Conservation (phyloP, 1,140 invertebrate genomes). For the Drosophila teissieri region DNA sequence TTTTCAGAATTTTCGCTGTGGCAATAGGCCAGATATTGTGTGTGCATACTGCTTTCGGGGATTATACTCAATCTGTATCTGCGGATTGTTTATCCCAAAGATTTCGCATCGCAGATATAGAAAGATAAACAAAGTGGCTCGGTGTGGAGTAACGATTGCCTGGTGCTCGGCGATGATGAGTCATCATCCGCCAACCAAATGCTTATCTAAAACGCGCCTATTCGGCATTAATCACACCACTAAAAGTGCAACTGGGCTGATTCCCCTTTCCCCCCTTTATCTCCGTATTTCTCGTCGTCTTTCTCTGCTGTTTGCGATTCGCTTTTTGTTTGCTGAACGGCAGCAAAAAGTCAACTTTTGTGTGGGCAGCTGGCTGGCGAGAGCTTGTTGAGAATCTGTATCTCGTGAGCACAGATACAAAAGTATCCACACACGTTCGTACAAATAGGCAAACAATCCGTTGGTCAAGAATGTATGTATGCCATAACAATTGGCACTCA, state of each 20-base stretch:
- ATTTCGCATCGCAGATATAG: constrained; percentile 9
- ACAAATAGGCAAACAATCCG: constrained; percentile 18
- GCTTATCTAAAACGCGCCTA: constrained; percentile 39
- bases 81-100: constrained; percentile 27
- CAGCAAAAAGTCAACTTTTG: constrained; percentile 24
- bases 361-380: constrained; percentile 43
- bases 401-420: neutral
- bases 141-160: constrained; percentile 2
- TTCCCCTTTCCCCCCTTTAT: constrained; percentile 10
- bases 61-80: constrained; percentile 34
- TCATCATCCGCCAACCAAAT: constrained; percentile 2
- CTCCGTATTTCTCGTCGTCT: neutral
- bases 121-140: constrained; percentile 19
- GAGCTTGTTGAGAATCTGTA: constrained; percentile 17
- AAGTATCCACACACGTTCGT: neutral
- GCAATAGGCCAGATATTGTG: constrained; percentile 28
- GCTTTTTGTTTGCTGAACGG: constrained; percentile 29
- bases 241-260: constrained; percentile 40
- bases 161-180: constrained; percentile 4
- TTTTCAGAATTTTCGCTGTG: constrained; percentile 45
- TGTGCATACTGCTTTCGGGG: constrained; percentile 16
- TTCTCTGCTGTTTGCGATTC: constrained; percentile 36
- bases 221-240: constrained; percentile 34
- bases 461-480: constrained; percentile 10
- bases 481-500: constrained; percentile 28